These are phyloP conservation scores for Todiramphus chloris DNA, from an alignment of 2,113 vertebrate genomes.

Conservation along the genomic window DNA sequence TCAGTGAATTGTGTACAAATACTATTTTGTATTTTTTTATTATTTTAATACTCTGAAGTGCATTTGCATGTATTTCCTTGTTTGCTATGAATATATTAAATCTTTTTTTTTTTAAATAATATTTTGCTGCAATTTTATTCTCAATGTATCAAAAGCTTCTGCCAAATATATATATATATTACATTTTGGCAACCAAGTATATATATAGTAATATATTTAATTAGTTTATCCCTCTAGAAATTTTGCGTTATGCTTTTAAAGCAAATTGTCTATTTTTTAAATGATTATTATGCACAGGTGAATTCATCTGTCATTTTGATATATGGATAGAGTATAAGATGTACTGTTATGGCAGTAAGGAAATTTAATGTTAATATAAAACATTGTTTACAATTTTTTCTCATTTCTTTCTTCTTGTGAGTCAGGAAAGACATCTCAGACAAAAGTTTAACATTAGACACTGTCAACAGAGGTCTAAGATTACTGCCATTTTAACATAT, in stretches of 20 bases:
- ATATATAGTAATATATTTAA: not conserved
- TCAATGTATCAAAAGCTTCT: not conserved
- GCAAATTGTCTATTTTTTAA: not conserved
- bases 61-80: not conserved
- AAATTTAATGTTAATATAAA: not conserved
- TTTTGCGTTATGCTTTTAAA: not conserved
- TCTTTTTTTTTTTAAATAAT: not conserved
- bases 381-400: not conserved
- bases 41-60: not conserved
- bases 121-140: too few relatives aligned
- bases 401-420: not conserved
- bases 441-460: not conserved
- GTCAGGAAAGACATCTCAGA: not conserved
- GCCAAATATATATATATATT: not conserved
- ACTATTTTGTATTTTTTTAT: not conserved
- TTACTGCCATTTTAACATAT: not conserved
- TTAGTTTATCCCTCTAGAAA: not conserved
- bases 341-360: rapidly evolving
- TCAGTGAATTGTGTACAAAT: not conserved
- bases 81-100: not conserved
- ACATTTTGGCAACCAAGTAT: too few relatives aligned
- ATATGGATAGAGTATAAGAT: not conserved
- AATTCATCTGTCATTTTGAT: not conserved
- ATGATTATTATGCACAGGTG: not conserved
- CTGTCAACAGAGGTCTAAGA: not conserved